Evolutionary conservation across 2,113 vertebrate genomes (phyloP).

Genomic region (human): DNA sequence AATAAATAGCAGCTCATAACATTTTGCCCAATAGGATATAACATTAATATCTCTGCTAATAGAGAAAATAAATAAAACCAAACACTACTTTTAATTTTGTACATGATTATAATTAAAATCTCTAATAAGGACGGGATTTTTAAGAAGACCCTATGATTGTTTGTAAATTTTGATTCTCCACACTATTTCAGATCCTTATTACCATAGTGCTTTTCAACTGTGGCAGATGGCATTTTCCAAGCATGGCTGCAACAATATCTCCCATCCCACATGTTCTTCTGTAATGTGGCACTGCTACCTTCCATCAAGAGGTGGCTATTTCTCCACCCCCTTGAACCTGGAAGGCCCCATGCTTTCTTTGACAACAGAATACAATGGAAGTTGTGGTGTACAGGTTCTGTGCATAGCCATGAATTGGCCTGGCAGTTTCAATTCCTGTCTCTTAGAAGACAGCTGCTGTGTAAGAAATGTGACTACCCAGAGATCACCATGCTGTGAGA

Average conservation of each 20-base stretch:
- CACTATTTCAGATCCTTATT: slow-evolving; percentile 24
- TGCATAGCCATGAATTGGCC: not conserved
- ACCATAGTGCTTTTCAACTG: not conserved
- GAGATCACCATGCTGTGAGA: not conserved
- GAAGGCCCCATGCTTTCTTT: not conserved
- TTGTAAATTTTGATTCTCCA: slow-evolving; percentile 2
- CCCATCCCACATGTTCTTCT: not conserved
- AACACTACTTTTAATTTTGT: not conserved
- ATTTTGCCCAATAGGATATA: not conserved
- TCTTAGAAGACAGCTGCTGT: not conserved
- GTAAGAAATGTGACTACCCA: not conserved
- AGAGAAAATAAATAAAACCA: slow-evolving; percentile 42
- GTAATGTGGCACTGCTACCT: not conserved
- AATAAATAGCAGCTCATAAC: not conserved
- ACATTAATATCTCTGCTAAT: slow-evolving; percentile 14
- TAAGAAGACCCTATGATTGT: slow-evolving; percentile 9
- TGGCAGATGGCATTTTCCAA: slow-evolving; percentile 24
- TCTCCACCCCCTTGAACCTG: not conserved
- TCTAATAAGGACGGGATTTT: slow-evolving; percentile 27
- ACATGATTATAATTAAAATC: slow-evolving; percentile 15
- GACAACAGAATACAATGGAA: not conserved
- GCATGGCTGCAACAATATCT: not conserved
- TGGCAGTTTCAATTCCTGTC: not conserved
- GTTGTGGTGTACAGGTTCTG: not conserved
- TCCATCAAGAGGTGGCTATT: not conserved